Conservation (phyloP, 2,888 invertebrate species). For the Agapostemon virescens region DNA sequence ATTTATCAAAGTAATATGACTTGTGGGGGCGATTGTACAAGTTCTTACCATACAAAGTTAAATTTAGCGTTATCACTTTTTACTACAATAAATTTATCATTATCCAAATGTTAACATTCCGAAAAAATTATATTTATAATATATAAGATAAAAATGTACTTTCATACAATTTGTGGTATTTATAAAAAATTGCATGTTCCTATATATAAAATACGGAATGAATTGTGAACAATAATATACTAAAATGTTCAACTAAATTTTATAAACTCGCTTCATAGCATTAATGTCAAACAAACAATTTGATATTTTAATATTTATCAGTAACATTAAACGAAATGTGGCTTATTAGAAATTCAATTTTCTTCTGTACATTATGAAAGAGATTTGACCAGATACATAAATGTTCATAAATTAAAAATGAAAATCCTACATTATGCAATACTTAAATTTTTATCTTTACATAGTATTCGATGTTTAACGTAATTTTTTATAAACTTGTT, state of each 20-base stretch:
- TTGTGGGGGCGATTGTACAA: background rate
- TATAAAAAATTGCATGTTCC: background rate
- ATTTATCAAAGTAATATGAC: background rate
- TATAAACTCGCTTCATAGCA: background rate
- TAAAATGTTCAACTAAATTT: background rate
- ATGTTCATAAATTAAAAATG: conserved; percentile 1
- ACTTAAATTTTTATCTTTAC: conserved; percentile 3
- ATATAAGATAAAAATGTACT: conserved; percentile 1
- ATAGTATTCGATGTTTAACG: conserved; percentile 16
- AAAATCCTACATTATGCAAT: background rate
- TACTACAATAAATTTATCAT: conserved; percentile 32
- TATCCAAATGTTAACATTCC: conserved; percentile 51
- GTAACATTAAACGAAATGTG: background rate
- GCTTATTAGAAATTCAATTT: background rate
- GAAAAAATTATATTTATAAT: conserved; percentile 6
- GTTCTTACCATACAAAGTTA: background rate
- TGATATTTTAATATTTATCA: background rate
- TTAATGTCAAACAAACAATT: background rate
- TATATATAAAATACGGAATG: background rate
- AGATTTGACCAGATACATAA: background rate
- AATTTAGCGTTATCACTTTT: background rate
- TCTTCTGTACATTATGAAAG: background rate
- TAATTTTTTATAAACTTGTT: conserved; percentile 25
- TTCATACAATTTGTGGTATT: conserved; percentile 5
- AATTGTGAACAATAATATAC: background rate